These are phyloP conservation scores for Morpho achilles DNA, from an alignment of 2,888 invertebrate genomes.

Conservation along the genomic window DNA sequence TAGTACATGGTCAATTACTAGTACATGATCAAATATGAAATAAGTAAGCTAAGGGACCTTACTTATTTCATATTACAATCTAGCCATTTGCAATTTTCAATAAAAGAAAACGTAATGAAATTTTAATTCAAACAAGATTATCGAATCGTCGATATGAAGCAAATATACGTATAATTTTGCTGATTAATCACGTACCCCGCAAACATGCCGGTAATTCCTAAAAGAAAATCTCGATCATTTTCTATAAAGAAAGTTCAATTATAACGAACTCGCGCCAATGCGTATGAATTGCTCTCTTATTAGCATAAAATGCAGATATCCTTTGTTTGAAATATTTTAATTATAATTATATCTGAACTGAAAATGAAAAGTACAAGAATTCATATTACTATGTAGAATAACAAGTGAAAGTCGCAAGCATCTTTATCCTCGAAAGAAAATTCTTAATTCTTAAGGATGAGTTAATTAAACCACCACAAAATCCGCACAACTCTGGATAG, in stretches of 20 bases:
- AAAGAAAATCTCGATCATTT: neutral
- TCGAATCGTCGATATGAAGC: neutral
- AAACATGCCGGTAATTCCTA: neutral
- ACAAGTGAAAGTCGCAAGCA: too few relatives aligned
- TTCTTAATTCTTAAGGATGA: too few relatives aligned
- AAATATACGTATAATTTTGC: neutral
- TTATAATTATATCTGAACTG: neutral
- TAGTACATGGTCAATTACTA: too few relatives aligned
- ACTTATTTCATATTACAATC: too few relatives aligned
- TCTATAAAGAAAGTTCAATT: slow-evolving; percentile 6
- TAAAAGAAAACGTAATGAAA: neutral
- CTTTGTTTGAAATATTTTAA: slow-evolving; percentile 4
- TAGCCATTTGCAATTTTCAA: neutral
- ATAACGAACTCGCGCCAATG: slow-evolving; percentile 5
- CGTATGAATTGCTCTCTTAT: neutral
- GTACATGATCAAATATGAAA: too few relatives aligned
- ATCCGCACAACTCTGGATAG: too few relatives aligned
- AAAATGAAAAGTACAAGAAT: too few relatives aligned
- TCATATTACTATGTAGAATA: too few relatives aligned
- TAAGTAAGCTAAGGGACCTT: too few relatives aligned
- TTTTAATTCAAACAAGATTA: neutral
- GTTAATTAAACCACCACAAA: too few relatives aligned
- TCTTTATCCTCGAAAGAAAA: too few relatives aligned
- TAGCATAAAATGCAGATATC: neutral
- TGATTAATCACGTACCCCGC: slow-evolving; percentile 8